Base-by-base conservation (phyloP, 2,888 invertebrate species). In the Drosophila atripex region DNA sequence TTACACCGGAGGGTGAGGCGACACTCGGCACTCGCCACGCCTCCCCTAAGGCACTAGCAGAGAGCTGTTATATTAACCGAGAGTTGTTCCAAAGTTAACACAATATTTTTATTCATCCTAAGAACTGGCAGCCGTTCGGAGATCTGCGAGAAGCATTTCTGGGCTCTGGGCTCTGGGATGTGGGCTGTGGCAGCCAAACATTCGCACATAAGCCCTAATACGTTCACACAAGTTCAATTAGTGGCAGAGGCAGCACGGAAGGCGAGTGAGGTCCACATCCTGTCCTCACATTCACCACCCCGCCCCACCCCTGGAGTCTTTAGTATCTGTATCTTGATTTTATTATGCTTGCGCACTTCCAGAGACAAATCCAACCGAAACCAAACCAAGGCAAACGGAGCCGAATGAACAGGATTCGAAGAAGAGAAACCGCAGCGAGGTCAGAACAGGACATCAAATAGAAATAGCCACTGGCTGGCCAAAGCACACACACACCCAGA, bases 201-300 rank as follows among this genome's bases (percentile, higher is more conserved):
- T 71, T 87, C 85, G 71, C 87, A 84, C 87, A 87, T 82, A 80
- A 78, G 76, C 85, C 69, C 56, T 71, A 85, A 82, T 82, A 77
- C 82, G 77, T 85, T 85, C 86, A 82, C 88, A 78, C 86, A 77
- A 85, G 86, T 82, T 83, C 82, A 83, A 83, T 83, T 83, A 87
- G 86, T 83, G 84, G 35, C 76, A 76, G 80, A 51, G 56, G 43
- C 66, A 51, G 28, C 52, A 47, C 11, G 28, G 46, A 32, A 18
- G 35, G 5, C 35, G 35, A 35, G 35, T 21, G 30, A 23, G 23
- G 23, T 23, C 43, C 57, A 6, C 4, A 28, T 46, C 38, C 68
- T 14, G 28, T 35, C 32, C 66, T 56, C 50, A 32, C 28, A 28
- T 28, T 28, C 8, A 3, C 28, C 28, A 9, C 28, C 39, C 43